phyloP scores from a whole-genome alignment of 1,140 invertebrate genomes.

The Diuraphis noxia region DNA sequence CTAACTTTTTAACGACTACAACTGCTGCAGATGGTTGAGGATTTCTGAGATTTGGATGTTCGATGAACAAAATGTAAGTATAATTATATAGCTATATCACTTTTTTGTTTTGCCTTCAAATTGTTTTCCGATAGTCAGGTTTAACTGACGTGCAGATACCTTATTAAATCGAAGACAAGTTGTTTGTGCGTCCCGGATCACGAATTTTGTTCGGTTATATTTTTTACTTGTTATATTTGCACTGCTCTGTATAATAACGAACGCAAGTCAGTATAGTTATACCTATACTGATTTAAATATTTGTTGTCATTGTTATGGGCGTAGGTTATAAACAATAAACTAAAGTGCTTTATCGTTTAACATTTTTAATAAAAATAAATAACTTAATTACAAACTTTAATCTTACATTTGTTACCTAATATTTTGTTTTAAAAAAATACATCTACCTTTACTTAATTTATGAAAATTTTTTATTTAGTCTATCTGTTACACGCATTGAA shows the following conservation, averaged over 20 bases:
- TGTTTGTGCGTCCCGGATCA: neutral
- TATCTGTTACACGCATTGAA: neutral
- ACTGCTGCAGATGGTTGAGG: neutral
- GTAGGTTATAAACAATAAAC: neutral
- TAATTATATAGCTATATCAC: neutral
- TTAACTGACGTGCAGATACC: neutral
- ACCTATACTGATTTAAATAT: neutral
- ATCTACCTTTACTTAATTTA: neutral
- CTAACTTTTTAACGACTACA: neutral
- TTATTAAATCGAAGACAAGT: neutral
- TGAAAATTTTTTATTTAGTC: neutral
- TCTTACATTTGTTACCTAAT: neutral
- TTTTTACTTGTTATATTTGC: neutral
- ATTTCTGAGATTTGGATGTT: neutral
- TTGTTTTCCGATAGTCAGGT: neutral
- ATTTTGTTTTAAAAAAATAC: neutral
- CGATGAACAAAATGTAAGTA: neutral
- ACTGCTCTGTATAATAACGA: neutral
- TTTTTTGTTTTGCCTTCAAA: neutral
- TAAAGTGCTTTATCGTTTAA: neutral
- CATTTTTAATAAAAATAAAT: neutral
- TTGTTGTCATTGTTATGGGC: neutral
- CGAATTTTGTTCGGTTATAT: neutral
- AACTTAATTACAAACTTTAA: neutral
- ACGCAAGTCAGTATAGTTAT: neutral